These are phyloP conservation scores for Elaphurus davidianus DNA, from an alignment of 2,113 vertebrate species.

Conservation along the genomic window DNA sequence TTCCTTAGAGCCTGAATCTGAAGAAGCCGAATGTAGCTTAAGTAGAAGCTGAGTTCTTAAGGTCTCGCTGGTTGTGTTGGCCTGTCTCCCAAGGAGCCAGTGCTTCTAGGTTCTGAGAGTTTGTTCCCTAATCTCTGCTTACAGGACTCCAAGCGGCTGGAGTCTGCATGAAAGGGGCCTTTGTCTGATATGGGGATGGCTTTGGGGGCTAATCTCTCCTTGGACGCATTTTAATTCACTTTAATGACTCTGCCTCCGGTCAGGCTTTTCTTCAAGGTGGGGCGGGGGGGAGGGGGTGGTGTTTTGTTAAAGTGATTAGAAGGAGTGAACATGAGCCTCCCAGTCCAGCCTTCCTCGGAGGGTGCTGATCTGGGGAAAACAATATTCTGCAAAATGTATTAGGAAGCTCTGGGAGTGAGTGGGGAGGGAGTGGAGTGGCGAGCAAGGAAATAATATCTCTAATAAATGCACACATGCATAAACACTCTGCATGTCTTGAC, in stretches of 20 bases:
- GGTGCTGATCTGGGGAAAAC: constrained; percentile 54
- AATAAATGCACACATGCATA: neutral
- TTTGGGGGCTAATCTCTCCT: constrained; percentile 81
- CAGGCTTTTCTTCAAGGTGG: constrained; percentile 74
- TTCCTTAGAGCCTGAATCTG: neutral
- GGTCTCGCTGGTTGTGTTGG: constrained; percentile 22
- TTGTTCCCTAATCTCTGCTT: constrained; percentile 78
- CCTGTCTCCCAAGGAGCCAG: constrained; percentile 63
- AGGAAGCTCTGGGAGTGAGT: neutral
- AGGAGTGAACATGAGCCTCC: constrained; percentile 73
- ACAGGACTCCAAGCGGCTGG: constrained; percentile 65
- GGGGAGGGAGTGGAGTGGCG: neutral
- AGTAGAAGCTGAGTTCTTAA: constrained; percentile 5
- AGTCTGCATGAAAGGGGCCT: constrained; percentile 77
- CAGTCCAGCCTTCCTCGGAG: constrained; percentile 46
- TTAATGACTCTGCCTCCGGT: constrained; percentile 83
- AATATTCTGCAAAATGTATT: constrained; percentile 75
- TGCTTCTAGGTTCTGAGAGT: constrained; percentile 68
- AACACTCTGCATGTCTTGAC: neutral
- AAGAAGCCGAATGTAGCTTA: neutral
- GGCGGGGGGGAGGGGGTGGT: constrained; percentile 35
- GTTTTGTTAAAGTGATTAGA: constrained; percentile 82
- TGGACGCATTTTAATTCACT: constrained; percentile 83
- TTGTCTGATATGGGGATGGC: constrained; percentile 80
- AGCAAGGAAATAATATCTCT: neutral